Evolutionary conservation across 2,888 invertebrate genomes (phyloP).

Genomic region (Eilema griseolum): DNA sequence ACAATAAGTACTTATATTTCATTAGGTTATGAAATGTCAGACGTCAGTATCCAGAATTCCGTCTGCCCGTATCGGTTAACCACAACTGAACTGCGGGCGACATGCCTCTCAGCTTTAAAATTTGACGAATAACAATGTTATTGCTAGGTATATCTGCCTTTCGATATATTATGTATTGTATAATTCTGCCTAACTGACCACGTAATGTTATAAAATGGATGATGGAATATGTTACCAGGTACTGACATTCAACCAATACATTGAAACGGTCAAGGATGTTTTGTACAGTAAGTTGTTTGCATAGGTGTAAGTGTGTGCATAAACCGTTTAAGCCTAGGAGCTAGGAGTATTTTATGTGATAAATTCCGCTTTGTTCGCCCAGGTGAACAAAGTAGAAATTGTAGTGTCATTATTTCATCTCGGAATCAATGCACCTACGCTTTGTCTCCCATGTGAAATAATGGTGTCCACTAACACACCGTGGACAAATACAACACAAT

Average conservation of each 20-base stretch:
- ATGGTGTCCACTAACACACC: no score
- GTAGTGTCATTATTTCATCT: no score
- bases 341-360: no score
- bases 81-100: conserved; percentile 69
- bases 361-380: no score
- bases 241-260: neutral
- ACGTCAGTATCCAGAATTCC: conserved; percentile 62
- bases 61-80: conserved; percentile 77
- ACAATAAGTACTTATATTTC: conserved; percentile 31
- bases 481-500: no score
- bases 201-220: neutral
- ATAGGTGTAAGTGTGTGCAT: no score
- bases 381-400: no score
- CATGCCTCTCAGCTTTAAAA: conserved; percentile 62
- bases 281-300: no score
- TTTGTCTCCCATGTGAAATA: no score
- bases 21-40: conserved; percentile 50
- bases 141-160: conserved; percentile 35
- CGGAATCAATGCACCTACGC: no score
- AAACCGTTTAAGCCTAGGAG: no score
- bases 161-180: conserved; percentile 20
- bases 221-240: neutral
- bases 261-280: no score
- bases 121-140: conserved; percentile 65
- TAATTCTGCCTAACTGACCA: neutral